Conservation (phyloP, 2,797 vertebrate genomes). For the Tapirus indicus region DNA sequence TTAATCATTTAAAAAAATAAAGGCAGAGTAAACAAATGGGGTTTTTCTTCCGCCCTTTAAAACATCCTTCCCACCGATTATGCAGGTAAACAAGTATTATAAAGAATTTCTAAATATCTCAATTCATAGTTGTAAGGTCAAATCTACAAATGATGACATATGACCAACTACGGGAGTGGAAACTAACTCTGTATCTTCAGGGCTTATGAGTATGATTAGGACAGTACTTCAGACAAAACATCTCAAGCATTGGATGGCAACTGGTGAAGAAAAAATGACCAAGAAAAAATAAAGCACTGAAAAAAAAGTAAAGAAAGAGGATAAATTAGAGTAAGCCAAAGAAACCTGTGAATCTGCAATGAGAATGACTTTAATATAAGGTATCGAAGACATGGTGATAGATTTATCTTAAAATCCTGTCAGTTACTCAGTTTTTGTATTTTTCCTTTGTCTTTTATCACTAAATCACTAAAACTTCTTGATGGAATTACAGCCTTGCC, state of each 20-base stretch:
- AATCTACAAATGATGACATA: conserved; percentile 68
- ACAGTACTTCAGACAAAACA: conserved; percentile 61
- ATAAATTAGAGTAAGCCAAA: background rate
- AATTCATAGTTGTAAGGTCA: conserved; percentile 25
- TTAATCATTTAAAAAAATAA: background rate
- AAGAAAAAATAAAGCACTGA: conserved; percentile 45
- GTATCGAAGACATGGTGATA: background rate
- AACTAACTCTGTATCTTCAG: background rate
- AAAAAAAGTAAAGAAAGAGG: conserved; percentile 1
- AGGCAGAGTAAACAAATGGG: background rate
- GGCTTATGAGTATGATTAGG: conserved; percentile 25
- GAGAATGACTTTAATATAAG: background rate
- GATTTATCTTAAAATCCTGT: background rate
- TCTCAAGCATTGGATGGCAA: conserved; percentile 55
- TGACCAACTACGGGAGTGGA: background rate
- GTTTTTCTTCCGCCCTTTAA: background rate
- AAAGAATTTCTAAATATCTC: background rate
- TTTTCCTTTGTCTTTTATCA: background rate
- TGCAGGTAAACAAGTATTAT: background rate
- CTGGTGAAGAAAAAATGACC: background rate
- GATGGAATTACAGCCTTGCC: background rate
- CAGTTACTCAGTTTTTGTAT: background rate
- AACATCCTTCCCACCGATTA: background rate
- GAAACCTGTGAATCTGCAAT: conserved; percentile 29
- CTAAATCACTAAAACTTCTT: background rate